These are phyloP conservation scores for Xenopus laevis DNA, from an alignment of 2,113 vertebrate species.

Conservation along the genomic window DNA sequence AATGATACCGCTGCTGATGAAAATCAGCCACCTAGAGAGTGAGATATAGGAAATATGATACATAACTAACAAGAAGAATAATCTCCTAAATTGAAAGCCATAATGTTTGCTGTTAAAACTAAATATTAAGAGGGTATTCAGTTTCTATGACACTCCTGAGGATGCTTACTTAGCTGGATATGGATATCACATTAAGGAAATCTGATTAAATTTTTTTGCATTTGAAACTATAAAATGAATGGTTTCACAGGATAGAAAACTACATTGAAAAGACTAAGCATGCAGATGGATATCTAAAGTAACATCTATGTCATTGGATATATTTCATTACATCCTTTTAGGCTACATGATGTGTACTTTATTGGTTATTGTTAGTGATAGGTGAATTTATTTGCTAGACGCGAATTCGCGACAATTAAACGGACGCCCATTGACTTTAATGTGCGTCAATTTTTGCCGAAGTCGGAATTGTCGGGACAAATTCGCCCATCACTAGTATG, in stretches of 20 bases:
- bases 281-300: constrained; percentile 23
- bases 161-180: constrained; percentile 45
- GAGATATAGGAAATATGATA: constrained; percentile 38
- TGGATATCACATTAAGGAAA: constrained; percentile 49
- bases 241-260: constrained; percentile 43
- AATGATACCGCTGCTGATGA: constrained; percentile 55
- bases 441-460: too few relatives aligned
- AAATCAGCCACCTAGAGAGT: constrained; percentile 54
- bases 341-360: too few relatives aligned
- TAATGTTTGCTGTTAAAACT: constrained; percentile 57
- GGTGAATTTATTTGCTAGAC: too few relatives aligned
- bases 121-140: constrained; percentile 53
- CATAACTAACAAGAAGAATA: constrained; percentile 58
- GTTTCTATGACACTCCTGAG: constrained; percentile 47
- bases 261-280: constrained; percentile 16
- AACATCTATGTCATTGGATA: constrained; percentile 9
- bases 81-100: constrained; percentile 63
- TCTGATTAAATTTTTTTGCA: constrained; percentile 57
- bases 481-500: too few relatives aligned
- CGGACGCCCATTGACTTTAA: too few relatives aligned
- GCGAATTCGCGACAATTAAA: too few relatives aligned
- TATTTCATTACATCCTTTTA: too few relatives aligned
- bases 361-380: too few relatives aligned
- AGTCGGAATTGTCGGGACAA: too few relatives aligned
- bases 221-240: constrained; percentile 54